A percentile compares a stretch with the other conserved stretches of the same genome.
Evolutionary conservation across 2,797 vertebrate genomes (phyloP).

Genomic region (Smutsia gigantea): DNA sequence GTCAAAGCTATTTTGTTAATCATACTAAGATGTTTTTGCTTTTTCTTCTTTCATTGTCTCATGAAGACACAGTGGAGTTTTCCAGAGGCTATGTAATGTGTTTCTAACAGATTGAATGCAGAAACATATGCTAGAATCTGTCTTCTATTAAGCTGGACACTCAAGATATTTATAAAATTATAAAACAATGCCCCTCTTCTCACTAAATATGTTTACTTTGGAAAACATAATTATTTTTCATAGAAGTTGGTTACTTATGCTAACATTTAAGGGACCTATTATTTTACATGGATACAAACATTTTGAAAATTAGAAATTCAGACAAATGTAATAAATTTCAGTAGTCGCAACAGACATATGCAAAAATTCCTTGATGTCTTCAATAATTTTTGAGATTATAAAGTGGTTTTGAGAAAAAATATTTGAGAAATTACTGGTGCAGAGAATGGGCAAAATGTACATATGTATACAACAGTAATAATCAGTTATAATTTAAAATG

Average conservation of each 20-base stretch:
- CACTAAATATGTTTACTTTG: background rate
- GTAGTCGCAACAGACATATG: background rate
- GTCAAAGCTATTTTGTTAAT: background rate
- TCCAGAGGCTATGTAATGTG: background rate
- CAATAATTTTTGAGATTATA: background rate
- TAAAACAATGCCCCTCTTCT: background rate
- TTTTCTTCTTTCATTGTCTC: background rate
- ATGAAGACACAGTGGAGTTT: background rate
- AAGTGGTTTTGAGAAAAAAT: slow-evolving; percentile 35
- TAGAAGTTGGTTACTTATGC: background rate
- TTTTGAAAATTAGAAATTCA: slow-evolving; percentile 17
- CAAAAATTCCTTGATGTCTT: background rate
- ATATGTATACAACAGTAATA: background rate
- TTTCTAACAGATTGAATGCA: background rate
- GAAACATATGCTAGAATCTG: background rate
- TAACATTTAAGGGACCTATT: background rate
- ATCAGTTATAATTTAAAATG: slow-evolving; percentile 25
- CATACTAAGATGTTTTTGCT: background rate
- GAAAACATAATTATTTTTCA: background rate
- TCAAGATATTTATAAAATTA: slow-evolving; percentile 43
- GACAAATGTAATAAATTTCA: background rate
- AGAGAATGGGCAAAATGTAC: background rate
- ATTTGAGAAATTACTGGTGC: background rate
- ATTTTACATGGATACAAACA: background rate
- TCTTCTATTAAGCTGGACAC: background rate